phyloP scores from a whole-genome alignment of 1,140 invertebrate species.

The Pemphigus obesinymphae region DNA sequence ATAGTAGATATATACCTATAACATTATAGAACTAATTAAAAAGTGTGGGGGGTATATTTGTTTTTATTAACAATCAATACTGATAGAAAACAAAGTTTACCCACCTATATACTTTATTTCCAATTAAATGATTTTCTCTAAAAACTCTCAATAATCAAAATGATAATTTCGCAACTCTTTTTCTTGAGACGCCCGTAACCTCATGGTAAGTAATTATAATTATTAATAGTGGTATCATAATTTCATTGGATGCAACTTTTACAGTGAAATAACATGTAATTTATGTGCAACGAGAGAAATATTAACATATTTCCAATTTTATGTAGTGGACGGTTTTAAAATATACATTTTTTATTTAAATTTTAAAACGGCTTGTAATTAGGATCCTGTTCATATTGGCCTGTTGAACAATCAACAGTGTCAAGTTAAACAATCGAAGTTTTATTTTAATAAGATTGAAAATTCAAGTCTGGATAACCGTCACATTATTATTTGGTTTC shows the following conservation, averaged over 20 bases:
- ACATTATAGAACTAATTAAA: too few relatives aligned
- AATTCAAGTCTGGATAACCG: neutral
- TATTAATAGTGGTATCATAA: neutral
- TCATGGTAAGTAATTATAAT: neutral
- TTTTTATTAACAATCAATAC: neutral
- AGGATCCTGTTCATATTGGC: neutral
- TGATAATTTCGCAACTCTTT: neutral
- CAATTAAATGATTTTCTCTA: neutral
- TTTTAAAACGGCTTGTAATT: neutral
- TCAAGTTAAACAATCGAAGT: neutral
- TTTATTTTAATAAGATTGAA: neutral
- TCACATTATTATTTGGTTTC: neutral
- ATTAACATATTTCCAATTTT: constrained; percentile 2
- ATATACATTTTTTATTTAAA: neutral
- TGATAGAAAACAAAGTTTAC: neutral
- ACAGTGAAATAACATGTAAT: neutral
- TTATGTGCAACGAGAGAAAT: neutral
- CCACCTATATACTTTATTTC: neutral
- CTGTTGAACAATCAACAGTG: neutral
- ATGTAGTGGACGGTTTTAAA: neutral
- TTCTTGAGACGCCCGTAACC: neutral
- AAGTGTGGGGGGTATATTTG: too few relatives aligned
- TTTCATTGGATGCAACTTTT: neutral
- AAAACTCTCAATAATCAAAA: neutral
- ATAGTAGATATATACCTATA: too few relatives aligned